phyloP scores from a whole-genome alignment of 1,140 invertebrate genomes.

The Hypsibius dujardini region DNA sequence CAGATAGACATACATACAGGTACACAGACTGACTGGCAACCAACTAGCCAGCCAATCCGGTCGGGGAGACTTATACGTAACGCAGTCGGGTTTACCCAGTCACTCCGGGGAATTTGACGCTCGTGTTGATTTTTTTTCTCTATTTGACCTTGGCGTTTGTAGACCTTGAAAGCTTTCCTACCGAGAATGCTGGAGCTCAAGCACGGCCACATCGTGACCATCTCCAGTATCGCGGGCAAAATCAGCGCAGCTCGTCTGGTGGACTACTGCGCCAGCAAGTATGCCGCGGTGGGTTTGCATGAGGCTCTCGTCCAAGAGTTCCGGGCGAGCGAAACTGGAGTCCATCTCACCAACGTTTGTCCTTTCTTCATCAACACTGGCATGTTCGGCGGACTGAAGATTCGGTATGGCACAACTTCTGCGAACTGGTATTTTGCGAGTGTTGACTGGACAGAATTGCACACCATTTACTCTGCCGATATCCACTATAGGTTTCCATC shows the following conservation, averaged over 20 bases:
- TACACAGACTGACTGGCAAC: too few relatives aligned
- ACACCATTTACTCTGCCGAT: too few relatives aligned
- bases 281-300: constrained; percentile 75
- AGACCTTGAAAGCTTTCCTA: constrained; percentile 49
- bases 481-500: constrained; percentile 34
- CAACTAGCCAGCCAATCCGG: too few relatives aligned
- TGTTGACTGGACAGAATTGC: too few relatives aligned
- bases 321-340: constrained; percentile 48
- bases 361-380: constrained; percentile 87
- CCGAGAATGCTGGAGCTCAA: constrained; percentile 59
- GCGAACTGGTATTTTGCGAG: too few relatives aligned
- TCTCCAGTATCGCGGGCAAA: constrained; percentile 77
- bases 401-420: too few relatives aligned
- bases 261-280: constrained; percentile 89
- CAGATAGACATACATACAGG: too few relatives aligned
- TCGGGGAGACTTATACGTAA: too few relatives aligned
- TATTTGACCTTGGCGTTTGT: constrained; percentile 21
- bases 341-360: constrained; percentile 71
- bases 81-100: too few relatives aligned
- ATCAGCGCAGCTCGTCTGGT: constrained; percentile 61
- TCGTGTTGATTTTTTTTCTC: too few relatives aligned
- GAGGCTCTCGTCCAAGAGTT: constrained; percentile 63
- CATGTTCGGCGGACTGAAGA: constrained; percentile 59
- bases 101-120: too few relatives aligned
- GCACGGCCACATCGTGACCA: constrained; percentile 79